Conservation (phyloP, 1,140 invertebrate species). For the Capitella teleta region DNA sequence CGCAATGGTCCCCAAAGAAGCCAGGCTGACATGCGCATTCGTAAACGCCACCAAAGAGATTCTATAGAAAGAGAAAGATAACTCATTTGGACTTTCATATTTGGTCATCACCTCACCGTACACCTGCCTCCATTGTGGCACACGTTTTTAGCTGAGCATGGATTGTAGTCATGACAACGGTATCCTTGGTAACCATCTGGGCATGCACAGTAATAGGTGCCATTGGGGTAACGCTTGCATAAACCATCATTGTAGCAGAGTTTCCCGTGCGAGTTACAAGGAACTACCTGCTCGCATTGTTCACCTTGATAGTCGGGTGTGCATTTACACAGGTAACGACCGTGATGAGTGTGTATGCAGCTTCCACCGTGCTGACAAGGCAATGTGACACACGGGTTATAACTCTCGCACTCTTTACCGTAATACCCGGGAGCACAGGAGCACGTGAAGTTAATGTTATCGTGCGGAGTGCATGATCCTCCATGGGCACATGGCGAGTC, state of each 20-base stretch:
- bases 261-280: constrained; percentile 10
- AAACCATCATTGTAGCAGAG: constrained; percentile 9
- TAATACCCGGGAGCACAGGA: constrained; percentile 5
- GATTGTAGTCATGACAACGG: constrained; percentile 4
- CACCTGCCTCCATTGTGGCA: no score
- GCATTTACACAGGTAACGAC: constrained; percentile 3
- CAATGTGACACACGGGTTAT: constrained; percentile 5
- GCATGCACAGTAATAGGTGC: constrained; percentile 6
- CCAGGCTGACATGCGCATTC: constrained; percentile 8
- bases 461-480: constrained; percentile 1
- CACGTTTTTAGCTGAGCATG: no score
- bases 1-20: constrained; percentile 10
- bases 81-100: no score
- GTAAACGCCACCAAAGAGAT: no score
- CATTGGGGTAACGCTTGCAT: neutral
- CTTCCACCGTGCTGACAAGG: neutral
- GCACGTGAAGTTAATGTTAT: constrained; percentile 3
- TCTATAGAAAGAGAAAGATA: no score
- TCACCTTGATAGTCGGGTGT: constrained; percentile 4
- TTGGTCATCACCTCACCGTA: no score
- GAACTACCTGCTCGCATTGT: constrained; percentile 6
- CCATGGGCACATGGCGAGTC: constrained; percentile 6
- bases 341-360: neutral
- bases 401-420: constrained; percentile 7
- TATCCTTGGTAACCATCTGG: constrained; percentile 6